phyloP scores from a whole-genome alignment of 2,113 vertebrate genomes.

The Saccopteryx bilineata region DNA sequence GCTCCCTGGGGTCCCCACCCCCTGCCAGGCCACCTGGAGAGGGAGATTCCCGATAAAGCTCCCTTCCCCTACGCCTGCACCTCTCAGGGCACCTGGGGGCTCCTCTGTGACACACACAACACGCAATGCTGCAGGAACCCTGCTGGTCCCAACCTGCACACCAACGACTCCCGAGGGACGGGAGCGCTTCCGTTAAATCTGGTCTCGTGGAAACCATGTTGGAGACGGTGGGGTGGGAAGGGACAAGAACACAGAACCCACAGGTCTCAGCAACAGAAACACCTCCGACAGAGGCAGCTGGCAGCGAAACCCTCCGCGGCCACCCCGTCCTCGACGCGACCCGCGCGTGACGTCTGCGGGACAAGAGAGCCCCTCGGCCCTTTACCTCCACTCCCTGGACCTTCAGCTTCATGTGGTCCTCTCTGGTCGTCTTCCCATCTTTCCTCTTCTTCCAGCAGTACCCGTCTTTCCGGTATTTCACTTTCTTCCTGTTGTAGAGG shows the following conservation, averaged over 20 bases:
- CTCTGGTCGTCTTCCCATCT: slow-evolving; percentile 98
- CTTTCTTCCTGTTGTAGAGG: slow-evolving; percentile 99
- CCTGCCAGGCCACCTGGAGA: not conserved
- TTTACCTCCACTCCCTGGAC: slow-evolving; percentile 99
- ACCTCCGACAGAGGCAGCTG: not conserved
- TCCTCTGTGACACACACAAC: not conserved
- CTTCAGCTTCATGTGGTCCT: slow-evolving; percentile 99
- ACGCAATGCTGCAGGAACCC: not conserved
- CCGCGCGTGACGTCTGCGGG: not conserved
- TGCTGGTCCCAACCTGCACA: not conserved
- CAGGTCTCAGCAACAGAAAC: not conserved
- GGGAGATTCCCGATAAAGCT: rapidly evolving
- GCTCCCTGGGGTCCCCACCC: not conserved
- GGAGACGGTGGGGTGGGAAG: not conserved
- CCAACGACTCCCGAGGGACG: rapidly evolving
- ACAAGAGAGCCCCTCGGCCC: not conserved
- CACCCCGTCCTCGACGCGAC: not conserved
- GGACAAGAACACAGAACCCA: not conserved
- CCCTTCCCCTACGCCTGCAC: not conserved
- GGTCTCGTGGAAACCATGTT: not conserved
- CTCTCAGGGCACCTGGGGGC: not conserved
- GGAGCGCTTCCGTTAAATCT: rapidly evolving
- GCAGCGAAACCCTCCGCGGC: no score
- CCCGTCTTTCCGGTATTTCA: slow-evolving; percentile 99
- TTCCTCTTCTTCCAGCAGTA: slow-evolving; percentile 99